A percentile compares a stretch with the other conserved stretches of the same genome.
Conservation (phyloP, 2,113 vertebrate species). For the Labeo rohita region DNA sequence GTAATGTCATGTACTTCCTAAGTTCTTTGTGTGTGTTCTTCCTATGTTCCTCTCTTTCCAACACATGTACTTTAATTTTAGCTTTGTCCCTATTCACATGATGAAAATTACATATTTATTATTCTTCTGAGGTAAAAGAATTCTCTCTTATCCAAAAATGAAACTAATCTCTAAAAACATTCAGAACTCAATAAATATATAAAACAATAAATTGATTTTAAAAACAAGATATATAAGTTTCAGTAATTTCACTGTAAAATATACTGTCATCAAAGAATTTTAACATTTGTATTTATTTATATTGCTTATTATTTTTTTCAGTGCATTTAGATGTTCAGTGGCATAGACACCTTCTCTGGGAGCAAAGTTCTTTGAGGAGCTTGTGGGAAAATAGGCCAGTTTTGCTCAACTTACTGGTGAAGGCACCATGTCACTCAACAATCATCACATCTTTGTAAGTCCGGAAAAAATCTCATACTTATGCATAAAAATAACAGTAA, state of each 20-base stretch:
- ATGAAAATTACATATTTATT: not conserved
- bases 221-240: not conserved
- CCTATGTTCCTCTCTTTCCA: not conserved
- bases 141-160: not conserved
- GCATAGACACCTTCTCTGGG: not conserved
- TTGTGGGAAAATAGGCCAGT: not conserved
- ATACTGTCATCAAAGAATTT: not conserved
- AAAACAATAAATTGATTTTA: not conserved
- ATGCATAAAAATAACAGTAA: not conserved
- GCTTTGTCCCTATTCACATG: not conserved
- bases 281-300: not conserved
- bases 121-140: not conserved
- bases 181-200: not conserved
- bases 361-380: constrained; percentile 10
- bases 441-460: constrained; percentile 93
- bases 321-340: constrained; percentile 7
- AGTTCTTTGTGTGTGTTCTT: no score
- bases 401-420: not conserved
- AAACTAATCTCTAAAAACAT: not conserved
- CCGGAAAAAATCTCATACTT: not conserved
- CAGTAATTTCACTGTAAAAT: not conserved
- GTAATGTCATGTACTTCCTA: not conserved
- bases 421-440: constrained; percentile 83
- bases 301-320: not conserved
- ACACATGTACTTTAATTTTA: not conserved